Conservation (phyloP, 2,113 vertebrate species). For the Piprites chloris region DNA sequence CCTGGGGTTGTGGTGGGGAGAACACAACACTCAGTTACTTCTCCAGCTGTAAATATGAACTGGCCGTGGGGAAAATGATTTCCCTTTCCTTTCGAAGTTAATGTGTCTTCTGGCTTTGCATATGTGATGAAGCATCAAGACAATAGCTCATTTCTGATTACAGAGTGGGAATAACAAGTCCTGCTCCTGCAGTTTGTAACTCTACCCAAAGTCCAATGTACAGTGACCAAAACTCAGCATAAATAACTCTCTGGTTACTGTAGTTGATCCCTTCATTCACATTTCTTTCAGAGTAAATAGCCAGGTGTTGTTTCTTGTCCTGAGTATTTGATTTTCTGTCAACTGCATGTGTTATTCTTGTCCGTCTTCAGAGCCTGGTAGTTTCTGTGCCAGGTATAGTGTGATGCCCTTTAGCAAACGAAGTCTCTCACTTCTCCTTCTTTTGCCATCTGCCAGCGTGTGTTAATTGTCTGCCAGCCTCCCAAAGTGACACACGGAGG, state of each 20-base stretch:
- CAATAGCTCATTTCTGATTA: not conserved
- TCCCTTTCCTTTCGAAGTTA: not conserved
- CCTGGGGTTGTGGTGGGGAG: not conserved
- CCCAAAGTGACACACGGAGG: not conserved
- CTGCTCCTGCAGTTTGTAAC: not conserved
- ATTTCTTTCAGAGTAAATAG: not conserved
- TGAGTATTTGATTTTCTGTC: not conserved
- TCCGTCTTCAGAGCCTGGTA: not conserved
- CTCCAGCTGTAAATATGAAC: not conserved
- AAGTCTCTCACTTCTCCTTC: not conserved
- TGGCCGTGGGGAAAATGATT: not conserved
- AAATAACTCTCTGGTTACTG: not conserved
- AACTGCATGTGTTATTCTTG: not conserved
- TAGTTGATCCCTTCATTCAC: not conserved
- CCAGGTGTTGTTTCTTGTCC: not conserved
- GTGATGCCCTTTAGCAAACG: not conserved
- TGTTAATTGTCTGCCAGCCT: not conserved
- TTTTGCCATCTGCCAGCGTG: not conserved
- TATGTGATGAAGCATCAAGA: not conserved
- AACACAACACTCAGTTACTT: not conserved
- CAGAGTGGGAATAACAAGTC: not conserved
- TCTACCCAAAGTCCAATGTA: not conserved
- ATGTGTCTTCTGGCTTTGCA: not conserved
- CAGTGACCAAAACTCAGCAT: accelerated
- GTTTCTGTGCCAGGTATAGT: not conserved